A percentile compares a stretch with the other conserved stretches of the same genome.
Evolutionary conservation across 2,797 vertebrate genomes (phyloP).

Genomic region (Acestrorhynchus altus): DNA sequence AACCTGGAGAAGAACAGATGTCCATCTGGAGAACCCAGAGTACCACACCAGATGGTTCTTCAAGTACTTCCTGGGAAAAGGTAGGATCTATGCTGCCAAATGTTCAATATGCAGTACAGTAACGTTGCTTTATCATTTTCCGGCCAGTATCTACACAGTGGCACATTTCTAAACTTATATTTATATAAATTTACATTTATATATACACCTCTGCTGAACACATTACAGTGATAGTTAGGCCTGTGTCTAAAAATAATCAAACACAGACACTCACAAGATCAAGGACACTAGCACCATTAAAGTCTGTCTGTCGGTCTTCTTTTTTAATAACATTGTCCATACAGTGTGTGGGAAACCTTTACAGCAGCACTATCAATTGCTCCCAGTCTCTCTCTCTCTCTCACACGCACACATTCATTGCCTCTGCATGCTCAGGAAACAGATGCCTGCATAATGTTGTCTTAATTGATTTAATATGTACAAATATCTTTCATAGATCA

Average conservation of each 20-base stretch:
- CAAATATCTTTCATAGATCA: slow-evolving; percentile 46
- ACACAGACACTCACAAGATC: neutral
- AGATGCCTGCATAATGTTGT: slow-evolving; percentile 47
- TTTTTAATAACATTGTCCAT: slow-evolving; percentile 5
- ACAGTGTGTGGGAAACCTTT: neutral
- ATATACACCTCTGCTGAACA: neutral
- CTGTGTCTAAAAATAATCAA: neutral
- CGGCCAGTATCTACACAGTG: neutral
- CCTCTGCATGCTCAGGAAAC: slow-evolving; percentile 45
- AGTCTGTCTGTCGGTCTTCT: slow-evolving; percentile 7
- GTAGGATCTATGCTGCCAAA: slow-evolving; percentile 71
- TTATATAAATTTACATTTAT: too few relatives aligned
- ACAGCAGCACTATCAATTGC: slow-evolving; percentile 1
- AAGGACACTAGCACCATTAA: neutral
- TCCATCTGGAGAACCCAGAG: slow-evolving; percentile 98
- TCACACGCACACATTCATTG: slow-evolving; percentile 12
- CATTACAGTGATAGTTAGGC: neutral
- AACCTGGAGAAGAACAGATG: slow-evolving; percentile 96
- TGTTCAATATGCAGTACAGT: neutral
- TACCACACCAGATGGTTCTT: slow-evolving; percentile 99
- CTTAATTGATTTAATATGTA: slow-evolving; percentile 57
- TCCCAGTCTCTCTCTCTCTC: neutral
- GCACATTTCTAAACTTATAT: too few relatives aligned
- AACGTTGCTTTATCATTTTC: neutral
- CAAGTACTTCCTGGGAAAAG: slow-evolving; percentile 99